These are phyloP conservation scores for Hephaestus fuliginosus DNA, from an alignment of 2,797 vertebrate species.

Conservation along the genomic window DNA sequence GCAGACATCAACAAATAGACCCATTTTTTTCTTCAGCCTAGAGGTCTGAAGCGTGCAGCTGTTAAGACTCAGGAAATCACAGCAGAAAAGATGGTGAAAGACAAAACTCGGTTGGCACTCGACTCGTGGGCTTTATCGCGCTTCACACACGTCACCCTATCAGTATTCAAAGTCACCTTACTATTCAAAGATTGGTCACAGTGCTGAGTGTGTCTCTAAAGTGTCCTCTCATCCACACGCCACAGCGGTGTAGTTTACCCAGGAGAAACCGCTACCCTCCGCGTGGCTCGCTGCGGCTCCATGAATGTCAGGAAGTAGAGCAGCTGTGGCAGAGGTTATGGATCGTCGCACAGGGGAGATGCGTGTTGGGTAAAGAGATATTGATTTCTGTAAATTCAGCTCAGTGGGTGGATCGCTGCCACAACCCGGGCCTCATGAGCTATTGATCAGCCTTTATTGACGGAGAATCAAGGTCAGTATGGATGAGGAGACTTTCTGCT, in stretches of 20 bases:
- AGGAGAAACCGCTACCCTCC: constrained; percentile 59
- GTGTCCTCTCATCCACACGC: constrained; percentile 50
- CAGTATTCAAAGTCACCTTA: constrained; percentile 72
- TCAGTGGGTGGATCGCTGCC: constrained; percentile 72
- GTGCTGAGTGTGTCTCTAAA: constrained; percentile 61
- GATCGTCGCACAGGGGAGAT: constrained; percentile 62
- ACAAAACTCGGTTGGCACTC: constrained; percentile 8
- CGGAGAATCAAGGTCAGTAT: constrained; percentile 78
- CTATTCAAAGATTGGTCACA: constrained; percentile 52
- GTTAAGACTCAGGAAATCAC: neutral
- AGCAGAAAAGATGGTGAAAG: constrained; percentile 7
- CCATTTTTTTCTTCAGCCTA: neutral
- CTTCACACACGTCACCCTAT: constrained; percentile 11
- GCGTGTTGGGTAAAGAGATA: constrained; percentile 72
- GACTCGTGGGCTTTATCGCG: constrained; percentile 5
- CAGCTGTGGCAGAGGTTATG: constrained; percentile 77
- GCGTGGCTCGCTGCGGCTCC: constrained; percentile 48
- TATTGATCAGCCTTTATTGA: constrained; percentile 81
- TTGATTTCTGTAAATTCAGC: constrained; percentile 81
- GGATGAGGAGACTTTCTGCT: constrained; percentile 63
- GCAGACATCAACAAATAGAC: neutral
- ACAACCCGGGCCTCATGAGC: constrained; percentile 64
- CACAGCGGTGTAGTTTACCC: constrained; percentile 65
- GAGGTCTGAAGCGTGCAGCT: neutral
- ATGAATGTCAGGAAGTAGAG: constrained; percentile 76